Conservation (phyloP, 2,797 vertebrate species). For the Characodon lateralis region DNA sequence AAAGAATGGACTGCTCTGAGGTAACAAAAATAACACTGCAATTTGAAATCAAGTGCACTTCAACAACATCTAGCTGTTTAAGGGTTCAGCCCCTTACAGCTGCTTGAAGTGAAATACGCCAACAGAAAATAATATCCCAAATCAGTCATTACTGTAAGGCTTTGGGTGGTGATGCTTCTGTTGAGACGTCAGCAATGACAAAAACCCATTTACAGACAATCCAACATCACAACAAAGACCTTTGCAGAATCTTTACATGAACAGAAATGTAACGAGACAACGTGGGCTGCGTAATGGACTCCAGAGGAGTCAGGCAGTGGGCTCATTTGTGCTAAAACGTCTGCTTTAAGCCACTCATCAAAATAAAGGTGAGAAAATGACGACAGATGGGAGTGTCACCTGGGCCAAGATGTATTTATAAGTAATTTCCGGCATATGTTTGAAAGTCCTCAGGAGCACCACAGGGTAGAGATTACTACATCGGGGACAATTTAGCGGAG, state of each 20-base stretch:
- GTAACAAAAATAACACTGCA: conserved; percentile 80
- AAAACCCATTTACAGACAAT: conserved; percentile 25
- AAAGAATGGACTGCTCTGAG: conserved; percentile 76
- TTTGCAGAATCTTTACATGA: conserved; percentile 29
- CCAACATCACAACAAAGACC: conserved; percentile 32
- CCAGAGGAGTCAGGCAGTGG: conserved; percentile 65
- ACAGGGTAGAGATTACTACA: conserved; percentile 35
- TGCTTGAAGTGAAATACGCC: conserved; percentile 73
- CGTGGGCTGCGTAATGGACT: conserved; percentile 26
- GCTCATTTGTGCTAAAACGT: conserved; percentile 72
- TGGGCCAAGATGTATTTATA: conserved; percentile 44
- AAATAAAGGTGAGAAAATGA: conserved; percentile 29
- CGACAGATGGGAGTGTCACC: conserved; percentile 37
- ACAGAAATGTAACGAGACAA: conserved; percentile 38
- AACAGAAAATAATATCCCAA: conserved; percentile 70
- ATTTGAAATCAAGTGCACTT: conserved; percentile 86
- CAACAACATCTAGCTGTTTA: conserved; percentile 68
- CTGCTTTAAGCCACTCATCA: conserved; percentile 38
- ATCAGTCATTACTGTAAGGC: conserved; percentile 80
- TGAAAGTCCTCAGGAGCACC: conserved; percentile 28
- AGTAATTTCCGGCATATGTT: conserved; percentile 44
- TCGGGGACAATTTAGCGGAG: conserved; percentile 24
- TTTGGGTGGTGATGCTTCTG: conserved; percentile 72
- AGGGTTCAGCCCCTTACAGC: conserved; percentile 62
- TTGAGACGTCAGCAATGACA: conserved; percentile 28